Evolutionary conservation across 2,797 vertebrate genomes (phyloP).

Genomic region (Amblyraja radiata): DNA sequence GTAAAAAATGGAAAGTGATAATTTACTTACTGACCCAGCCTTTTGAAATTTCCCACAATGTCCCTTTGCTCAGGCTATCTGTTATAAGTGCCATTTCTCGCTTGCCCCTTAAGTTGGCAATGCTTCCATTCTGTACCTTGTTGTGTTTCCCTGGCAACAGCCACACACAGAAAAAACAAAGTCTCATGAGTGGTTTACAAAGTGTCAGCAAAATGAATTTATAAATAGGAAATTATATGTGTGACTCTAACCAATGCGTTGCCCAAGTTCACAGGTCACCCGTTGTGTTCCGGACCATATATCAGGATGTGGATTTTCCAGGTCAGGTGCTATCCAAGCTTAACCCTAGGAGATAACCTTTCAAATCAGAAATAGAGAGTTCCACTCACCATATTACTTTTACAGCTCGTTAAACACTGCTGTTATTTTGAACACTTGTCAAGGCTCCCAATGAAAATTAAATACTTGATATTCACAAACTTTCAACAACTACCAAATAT

Average conservation of each 20-base stretch:
- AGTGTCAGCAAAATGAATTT: not conserved
- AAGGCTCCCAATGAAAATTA: not conserved
- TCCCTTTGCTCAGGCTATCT: not conserved
- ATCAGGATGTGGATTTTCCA: too few species aligned
- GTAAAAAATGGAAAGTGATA: not conserved
- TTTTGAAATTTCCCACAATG: not conserved
- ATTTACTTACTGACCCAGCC: not conserved
- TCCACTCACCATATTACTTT: too few species aligned
- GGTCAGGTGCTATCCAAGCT: too few species aligned
- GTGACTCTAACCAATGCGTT: too few species aligned
- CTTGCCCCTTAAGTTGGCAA: not conserved
- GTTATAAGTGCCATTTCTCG: not conserved
- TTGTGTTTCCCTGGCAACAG: slow-evolving; percentile 10
- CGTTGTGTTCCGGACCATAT: too few species aligned
- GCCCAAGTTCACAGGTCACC: too few species aligned
- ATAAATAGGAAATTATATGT: not conserved
- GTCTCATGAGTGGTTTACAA: not conserved
- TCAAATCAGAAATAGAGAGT: too few species aligned
- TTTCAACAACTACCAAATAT: too few species aligned
- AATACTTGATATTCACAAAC: too few species aligned
- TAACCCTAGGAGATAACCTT: too few species aligned
- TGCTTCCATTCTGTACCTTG: not conserved
- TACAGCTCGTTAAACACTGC: too few species aligned
- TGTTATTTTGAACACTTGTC: not conserved
- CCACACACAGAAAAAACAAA: not conserved